A percentile compares a stretch with the other conserved stretches of the same genome.
Conservation (phyloP, 2,888 invertebrate genomes). For the Mechanitis mazaeus region DNA sequence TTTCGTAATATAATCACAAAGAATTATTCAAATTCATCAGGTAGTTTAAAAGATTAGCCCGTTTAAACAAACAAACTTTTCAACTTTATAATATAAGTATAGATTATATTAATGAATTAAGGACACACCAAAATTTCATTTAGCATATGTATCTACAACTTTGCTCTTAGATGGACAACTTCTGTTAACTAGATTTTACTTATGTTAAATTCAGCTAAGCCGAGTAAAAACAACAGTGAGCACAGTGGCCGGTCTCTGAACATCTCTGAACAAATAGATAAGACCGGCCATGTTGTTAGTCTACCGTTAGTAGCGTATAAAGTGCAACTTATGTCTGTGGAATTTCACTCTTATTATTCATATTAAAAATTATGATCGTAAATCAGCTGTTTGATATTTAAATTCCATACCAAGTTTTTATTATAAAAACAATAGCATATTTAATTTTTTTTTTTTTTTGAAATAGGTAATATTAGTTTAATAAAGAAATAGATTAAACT, state of each 20-base stretch:
- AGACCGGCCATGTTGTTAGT: conserved; percentile 20
- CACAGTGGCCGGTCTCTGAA: conserved; percentile 22
- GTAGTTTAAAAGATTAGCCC: too few species aligned
- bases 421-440: conserved; percentile 1
- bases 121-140: too few species aligned
- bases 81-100: too few species aligned
- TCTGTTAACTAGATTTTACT: conserved; percentile 1
- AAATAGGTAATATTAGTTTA: neutral
- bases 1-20: too few species aligned
- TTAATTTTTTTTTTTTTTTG: conserved; percentile 1
- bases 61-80: too few species aligned
- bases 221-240: conserved; percentile 18
- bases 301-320: neutral
- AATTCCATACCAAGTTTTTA: neutral
- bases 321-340: neutral
- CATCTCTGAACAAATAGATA: conserved; percentile 60
- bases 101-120: too few species aligned
- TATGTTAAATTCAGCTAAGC: conserved; percentile 5
- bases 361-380: neutral
- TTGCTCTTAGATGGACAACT: neutral
- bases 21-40: too few species aligned
- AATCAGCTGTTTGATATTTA: conserved; percentile 4
- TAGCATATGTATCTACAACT: neutral
- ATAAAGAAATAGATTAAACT: conserved; percentile 4
- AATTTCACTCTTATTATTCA: neutral